Evolutionary conservation across 2,888 invertebrate species (phyloP), one percentile per base, ranked within the genome.

Genomic region (Xestobium rufovillosum): DNA sequence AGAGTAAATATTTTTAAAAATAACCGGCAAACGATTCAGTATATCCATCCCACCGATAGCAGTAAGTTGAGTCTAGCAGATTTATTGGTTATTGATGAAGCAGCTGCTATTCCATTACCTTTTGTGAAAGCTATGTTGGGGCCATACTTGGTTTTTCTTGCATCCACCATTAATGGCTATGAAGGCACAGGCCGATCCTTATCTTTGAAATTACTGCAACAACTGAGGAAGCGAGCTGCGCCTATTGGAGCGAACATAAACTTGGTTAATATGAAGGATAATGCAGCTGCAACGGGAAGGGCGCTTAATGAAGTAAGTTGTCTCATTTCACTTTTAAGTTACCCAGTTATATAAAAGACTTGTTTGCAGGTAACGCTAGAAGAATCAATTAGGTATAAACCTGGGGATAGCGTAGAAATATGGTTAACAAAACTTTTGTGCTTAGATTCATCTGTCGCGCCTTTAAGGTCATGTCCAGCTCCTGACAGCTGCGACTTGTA

Each of bases 171-270:
- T 26, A 90, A 95, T 55, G 98, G 98, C 1, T 97, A 97, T 61
- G 97, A 97, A 69, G 97, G 98, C 35, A 98, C 98, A 0, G 98
- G 98, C 0, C 72, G 98, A 6, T 95, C 96, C 0, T 70, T 99
- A 13, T 94, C 95, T 0, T 68, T 98, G 36, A 99, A 99, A 65
- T 70, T 99, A 12, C 78, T 99, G 36, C 83, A 92, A 33, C 90
- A 97, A 59, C 69, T 99, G 16, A 62, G 86, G 39, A 66, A 72
- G 31, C 79, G 81, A 59, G 70, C 75, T 14, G 65, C 63, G 3
- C 70, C 71, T 8, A 65, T 66, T 26, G 75, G 72, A 19, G 68
- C 68, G 12, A 66, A 71, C 28, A 70, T 71, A n/a, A 71, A 70
- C 49, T 53, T 55, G 11, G 57, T 56, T 4, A 65, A 63, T 44